Evolutionary conservation across 2,797 vertebrate genomes (phyloP), one percentile per base, ranked within the genome.

Genomic region (Chaenodraco wilsoni): DNA sequence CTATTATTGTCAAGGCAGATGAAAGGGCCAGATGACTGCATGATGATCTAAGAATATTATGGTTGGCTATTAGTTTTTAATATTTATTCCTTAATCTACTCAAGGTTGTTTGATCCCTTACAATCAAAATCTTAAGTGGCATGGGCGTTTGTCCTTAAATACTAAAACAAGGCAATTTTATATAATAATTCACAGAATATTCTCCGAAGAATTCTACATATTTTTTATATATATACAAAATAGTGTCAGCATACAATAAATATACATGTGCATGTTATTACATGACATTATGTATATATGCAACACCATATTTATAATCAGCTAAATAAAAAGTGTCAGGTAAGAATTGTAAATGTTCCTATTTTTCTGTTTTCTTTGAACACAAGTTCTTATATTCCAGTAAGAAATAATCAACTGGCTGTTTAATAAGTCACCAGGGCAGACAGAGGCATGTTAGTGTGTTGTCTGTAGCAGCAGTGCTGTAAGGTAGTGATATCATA

Each of bases 401-500:
- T 41, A 21, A 70, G 12, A 55, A 27, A 31, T 21, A 10, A 23
- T 46, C 43, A 46, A 62, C 52, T 76, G 46, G 9, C 14, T 71
- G 2, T 62, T 82, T 52, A 77, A 50, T 74, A 67, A 58, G 19
- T 68, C 71, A 78, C n/a, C 13, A 65, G 21, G 66, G 45, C 55
- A 72, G 69, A 65, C 1, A 14, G 65, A 27, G 55, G 66, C 69
- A 73, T 76, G 37, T 54, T 46, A 21, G 44, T 65, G 2, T 52
- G 70, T 43, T 67, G 13, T 23, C 31, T 67, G 46, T n/a, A 68
- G 57, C 60, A 81, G 49, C 58, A 72, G 21, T 21, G 16, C 31
- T 71, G 63, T 78, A 37, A 3, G 84, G 12, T 41, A 72, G 49
- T 81, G 56, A 82, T 81, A 74, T 78, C 73, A 82, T 78, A 69